phyloP scores from a whole-genome alignment of 2,888 invertebrate species.

The Acutogordius australiensis region DNA sequence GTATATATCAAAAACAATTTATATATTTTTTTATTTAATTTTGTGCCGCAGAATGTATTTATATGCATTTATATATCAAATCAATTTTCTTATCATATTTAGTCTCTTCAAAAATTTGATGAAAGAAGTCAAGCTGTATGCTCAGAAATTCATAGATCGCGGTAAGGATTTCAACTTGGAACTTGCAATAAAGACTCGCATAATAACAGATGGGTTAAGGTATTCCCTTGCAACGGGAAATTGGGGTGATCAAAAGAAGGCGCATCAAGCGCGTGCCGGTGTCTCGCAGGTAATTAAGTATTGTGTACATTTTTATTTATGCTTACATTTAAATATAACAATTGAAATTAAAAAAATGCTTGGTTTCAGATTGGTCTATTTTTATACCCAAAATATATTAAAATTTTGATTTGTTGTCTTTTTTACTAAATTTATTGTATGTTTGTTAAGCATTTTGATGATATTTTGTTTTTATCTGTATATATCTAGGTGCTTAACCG shows the following conservation, averaged over 20 bases:
- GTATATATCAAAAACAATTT: too few relatives aligned
- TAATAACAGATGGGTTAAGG: slow-evolving; percentile 81
- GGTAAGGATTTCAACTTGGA: slow-evolving; percentile 95
- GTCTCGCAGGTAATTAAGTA: slow-evolving; percentile 43
- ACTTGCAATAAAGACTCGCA: slow-evolving; percentile 73
- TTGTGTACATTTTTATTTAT: background rate
- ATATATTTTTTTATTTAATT: too few relatives aligned
- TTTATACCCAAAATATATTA: background rate
- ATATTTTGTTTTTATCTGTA: background rate
- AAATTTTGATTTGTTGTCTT: background rate
- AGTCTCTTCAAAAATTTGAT: slow-evolving; percentile 64
- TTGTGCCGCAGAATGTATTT: too few relatives aligned
- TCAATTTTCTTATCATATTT: too few relatives aligned
- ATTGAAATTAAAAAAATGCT: background rate
- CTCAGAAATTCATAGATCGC: slow-evolving; percentile 90
- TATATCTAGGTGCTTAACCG: slow-evolving; percentile 54
- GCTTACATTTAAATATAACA: background rate
- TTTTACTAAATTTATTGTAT: too few relatives aligned
- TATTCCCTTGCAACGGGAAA: slow-evolving; percentile 97
- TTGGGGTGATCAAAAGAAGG: slow-evolving; percentile 99
- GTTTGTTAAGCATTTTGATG: too few relatives aligned
- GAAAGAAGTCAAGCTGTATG: slow-evolving; percentile 89
- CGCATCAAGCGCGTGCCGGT: slow-evolving; percentile 84
- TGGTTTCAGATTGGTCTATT: background rate
- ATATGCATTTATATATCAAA: too few relatives aligned